Conservation (phyloP, 2,113 vertebrate genomes). For the Nothocercus julius region DNA sequence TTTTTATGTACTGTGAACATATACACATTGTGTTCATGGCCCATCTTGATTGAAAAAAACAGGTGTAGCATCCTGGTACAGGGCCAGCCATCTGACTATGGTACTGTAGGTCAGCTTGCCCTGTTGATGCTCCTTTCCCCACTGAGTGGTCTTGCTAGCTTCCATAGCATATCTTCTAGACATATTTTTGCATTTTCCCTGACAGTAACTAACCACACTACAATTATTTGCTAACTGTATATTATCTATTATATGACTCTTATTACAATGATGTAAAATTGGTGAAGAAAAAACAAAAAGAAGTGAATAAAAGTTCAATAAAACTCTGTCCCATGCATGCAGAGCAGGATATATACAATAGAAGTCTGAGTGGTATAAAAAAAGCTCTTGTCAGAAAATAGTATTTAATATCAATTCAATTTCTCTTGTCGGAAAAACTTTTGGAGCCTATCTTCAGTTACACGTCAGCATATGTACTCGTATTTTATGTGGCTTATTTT, state of each 20-base stretch:
- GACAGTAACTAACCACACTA: neutral
- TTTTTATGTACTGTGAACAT: no score
- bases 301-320: neutral
- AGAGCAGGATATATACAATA: neutral
- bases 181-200: no score
- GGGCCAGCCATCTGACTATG: no score
- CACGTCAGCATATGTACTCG: neutral
- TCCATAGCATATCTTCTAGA: no score
- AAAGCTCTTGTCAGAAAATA: neutral
- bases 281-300: neutral
- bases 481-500: neutral
- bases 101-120: no score
- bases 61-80: no score
- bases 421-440: neutral
- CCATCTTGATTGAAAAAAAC: no score
- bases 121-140: no score
- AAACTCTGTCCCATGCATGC: neutral
- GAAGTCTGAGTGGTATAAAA: neutral
- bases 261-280: neutral
- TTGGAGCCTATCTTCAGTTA: neutral
- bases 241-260: neutral
- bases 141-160: no score
- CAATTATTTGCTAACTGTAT: neutral
- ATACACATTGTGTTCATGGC: no score
- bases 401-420: neutral